phyloP scores from a whole-genome alignment of 2,113 vertebrate species.

The Lampris megalopsis region DNA sequence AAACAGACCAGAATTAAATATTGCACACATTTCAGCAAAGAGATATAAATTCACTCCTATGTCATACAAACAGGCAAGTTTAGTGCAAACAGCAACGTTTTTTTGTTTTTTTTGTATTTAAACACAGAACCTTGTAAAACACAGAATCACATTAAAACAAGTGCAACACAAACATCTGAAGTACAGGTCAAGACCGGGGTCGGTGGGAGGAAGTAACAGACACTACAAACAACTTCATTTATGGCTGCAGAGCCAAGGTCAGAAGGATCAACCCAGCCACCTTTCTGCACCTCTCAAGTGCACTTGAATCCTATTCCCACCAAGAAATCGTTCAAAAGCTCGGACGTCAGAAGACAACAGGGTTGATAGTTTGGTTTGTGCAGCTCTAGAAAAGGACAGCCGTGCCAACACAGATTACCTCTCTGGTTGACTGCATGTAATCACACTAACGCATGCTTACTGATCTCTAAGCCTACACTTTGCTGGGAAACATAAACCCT shows the following conservation, averaged over 20 bases:
- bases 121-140: constrained; percentile 10
- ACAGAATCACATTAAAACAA: constrained; percentile 61
- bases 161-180: constrained; percentile 57
- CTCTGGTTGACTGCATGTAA: constrained; percentile 39
- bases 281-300: constrained; percentile 34
- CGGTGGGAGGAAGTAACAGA: constrained; percentile 32
- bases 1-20: constrained; percentile 77
- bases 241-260: constrained; percentile 3
- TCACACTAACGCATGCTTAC: constrained; percentile 73
- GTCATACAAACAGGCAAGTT: constrained; percentile 80
- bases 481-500: constrained; percentile 32
- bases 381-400: constrained; percentile 37
- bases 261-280: constrained; percentile 6
- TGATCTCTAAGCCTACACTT: constrained; percentile 32
- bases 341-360: constrained; percentile 21
- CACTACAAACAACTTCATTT: constrained; percentile 63
- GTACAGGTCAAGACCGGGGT: constrained; percentile 64
- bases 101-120: constrained; percentile 26
- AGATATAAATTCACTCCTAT: constrained; percentile 73
- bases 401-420: constrained; percentile 67
- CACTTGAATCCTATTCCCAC: constrained; percentile 43
- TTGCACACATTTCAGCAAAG: constrained; percentile 71
- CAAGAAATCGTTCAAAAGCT: constrained; percentile 6
- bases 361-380: constrained; percentile 35
- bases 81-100: constrained; percentile 75